These are phyloP conservation scores for Watsonalla cultraria DNA, from an alignment of 2,888 invertebrate species.

Conservation along the genomic window DNA sequence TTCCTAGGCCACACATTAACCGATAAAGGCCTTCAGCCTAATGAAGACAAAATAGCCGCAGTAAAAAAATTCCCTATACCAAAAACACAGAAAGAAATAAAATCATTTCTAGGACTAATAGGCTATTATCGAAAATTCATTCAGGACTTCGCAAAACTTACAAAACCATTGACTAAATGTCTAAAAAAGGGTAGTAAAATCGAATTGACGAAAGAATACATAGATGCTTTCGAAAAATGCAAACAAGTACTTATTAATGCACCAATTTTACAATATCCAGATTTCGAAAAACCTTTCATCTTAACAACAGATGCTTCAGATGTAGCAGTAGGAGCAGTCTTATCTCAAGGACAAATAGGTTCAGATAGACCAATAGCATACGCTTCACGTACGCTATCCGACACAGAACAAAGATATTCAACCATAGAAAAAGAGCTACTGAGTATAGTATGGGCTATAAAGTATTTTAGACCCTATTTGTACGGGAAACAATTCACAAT, in stretches of 20 bases:
- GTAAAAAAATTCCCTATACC: conserved; percentile 22
- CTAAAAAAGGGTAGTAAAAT: conserved; percentile 21
- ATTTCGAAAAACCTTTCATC: conserved; percentile 30
- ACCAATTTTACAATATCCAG: conserved; percentile 40
- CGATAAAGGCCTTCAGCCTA: conserved; percentile 21
- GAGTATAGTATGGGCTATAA: conserved; percentile 37
- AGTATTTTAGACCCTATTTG: conserved; percentile 25
- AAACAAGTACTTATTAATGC: conserved; percentile 28
- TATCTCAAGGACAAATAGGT: conserved; percentile 26
- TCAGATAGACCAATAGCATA: conserved; percentile 25
- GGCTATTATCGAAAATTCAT: conserved; percentile 26
- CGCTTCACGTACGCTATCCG: conserved; percentile 19
- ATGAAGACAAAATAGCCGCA: conserved; percentile 24
- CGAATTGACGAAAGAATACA: conserved; percentile 10
- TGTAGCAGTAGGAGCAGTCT: conserved; percentile 24
- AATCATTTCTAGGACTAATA: conserved; percentile 23
- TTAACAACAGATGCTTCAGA: conserved; percentile 28
- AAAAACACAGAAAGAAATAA: conserved; percentile 22
- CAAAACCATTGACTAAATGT: conserved; percentile 24
- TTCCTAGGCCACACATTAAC: conserved; percentile 19
- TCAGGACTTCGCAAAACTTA: conserved; percentile 20
- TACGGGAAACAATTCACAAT: conserved; percentile 31
- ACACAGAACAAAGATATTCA: conserved; percentile 20
- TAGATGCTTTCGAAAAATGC: conserved; percentile 23
- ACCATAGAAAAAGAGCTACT: conserved; percentile 41